Evolutionary conservation across 1,140 invertebrate species (phyloP), one percentile per base, ranked within the genome.

Genomic region (Proales similis): DNA sequence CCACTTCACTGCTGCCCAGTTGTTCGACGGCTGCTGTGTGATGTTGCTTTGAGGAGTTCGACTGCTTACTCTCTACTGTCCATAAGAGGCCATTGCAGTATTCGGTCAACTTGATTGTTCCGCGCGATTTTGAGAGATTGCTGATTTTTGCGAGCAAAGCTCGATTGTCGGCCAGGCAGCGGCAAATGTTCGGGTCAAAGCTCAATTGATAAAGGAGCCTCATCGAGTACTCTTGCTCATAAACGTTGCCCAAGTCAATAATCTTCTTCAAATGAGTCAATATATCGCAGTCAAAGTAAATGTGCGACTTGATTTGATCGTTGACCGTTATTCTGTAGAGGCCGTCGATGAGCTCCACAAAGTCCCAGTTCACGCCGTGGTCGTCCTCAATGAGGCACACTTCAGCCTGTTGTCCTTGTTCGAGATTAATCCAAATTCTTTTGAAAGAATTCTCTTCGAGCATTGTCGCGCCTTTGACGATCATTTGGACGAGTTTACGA

Each of bases 241-340:
- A 29, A 29, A 42, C 51, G 19, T 57, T 57, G 11, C 36, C 36
- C 24, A 42, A 19, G 11, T 42, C 19, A 6, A 57, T 17, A n/a
- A 57, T 57, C 3, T 7, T 26, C 30, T 57, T 57, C 32, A 57
- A 43, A 26, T 39, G 20, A 4, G 27, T n/a, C 6, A 17, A 20
- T 3, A 57, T 42, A 22, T 26, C 19, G 17, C 45, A 29, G 14
- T 42, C 29, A 42, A 42, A 57, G 45, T 42, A 57, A 57, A 57
- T 57, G 20, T 57, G 27, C 0, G 17, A 42, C 45, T 29, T 57
- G 2, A 57, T 24, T n/a, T 39, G 27, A 39, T 57, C 33, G 12
- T 57, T 57, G 12, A 57, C 51, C 2, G 51, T 27, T 24, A 57
- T 26, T 26, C 51, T 19, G 17, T 57, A 57, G 3, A 57, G 51